Base-by-base conservation (phyloP, 2,113 vertebrate species). In the Choloepus hoffmanni region DNA sequence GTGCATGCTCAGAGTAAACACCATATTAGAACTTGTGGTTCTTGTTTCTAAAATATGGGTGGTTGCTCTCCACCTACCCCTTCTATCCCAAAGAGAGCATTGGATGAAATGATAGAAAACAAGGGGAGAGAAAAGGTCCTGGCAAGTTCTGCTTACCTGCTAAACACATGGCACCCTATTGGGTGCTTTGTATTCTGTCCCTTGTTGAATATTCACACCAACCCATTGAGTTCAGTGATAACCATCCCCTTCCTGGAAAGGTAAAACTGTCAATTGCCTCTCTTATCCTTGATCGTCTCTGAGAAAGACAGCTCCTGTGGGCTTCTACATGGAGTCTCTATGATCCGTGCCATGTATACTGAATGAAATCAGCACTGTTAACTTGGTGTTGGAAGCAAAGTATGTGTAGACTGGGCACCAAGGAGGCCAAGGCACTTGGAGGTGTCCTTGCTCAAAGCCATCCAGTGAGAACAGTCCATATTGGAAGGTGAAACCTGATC, bases 321-420 rank as follows among this genome's bases (percentile, higher is more conserved):
- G 18, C 16, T 28, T 94, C 24, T 62, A 33, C 26, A 1, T 7
- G 1, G 58, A 58, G 45, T 43, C 10, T 13, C 2, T 23, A 4
- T 48, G 30, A 48, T 85, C 7, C n/a, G 6, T 1, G 2, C 3
- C 33, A 15, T 0, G 3, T 12, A 30, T 6, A 2, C 45, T 8
- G 19, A 70, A 60, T 82, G 3, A 50, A 36, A 45, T 43, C 28
- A 33, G 10, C 0, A 2, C 58, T 1, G 0, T 73, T 45, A 11
- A 24, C 1, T 0, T 60, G 84, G 28, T 19, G 5, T 19, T 40
- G 45, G 55, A 77, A 73, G 10, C 26, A 43, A 40, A 58, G 21
- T 23, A 7, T 2, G 1, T 30, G 18, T 5, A 70, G 21, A 28
- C n/a, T 74, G 63, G 23, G 50, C 16, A 12, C 11, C 28, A 36